These are phyloP conservation scores for Mola mola DNA, from an alignment of 2,113 vertebrate genomes.

Conservation along the genomic window DNA sequence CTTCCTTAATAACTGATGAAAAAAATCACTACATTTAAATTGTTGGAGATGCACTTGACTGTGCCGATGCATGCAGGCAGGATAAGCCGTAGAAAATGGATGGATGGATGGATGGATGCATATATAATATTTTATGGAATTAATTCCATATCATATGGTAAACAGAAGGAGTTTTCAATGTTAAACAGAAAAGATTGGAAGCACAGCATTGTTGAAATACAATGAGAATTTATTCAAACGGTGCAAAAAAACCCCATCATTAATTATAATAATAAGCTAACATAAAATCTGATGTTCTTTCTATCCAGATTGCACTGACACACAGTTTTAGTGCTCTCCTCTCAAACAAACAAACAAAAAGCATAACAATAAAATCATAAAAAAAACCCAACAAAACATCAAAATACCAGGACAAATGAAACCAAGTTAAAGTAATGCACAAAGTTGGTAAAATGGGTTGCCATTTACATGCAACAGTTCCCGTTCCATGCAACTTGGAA, in stretches of 20 bases:
- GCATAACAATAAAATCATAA: conserved; percentile 37
- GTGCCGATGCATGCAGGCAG: no score
- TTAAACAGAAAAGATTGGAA: conserved; percentile 26
- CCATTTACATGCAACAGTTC: conserved; percentile 79
- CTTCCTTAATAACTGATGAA: no score
- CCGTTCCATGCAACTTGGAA: conserved; percentile 76
- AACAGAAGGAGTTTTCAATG: no score
- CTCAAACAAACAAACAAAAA: conserved; percentile 39
- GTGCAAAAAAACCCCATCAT: conserved; percentile 83
- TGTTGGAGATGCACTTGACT: no score
- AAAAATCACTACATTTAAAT: no score
- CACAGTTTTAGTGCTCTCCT: conserved; percentile 69
- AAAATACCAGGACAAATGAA: conserved; percentile 59
- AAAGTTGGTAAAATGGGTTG: conserved; percentile 65
- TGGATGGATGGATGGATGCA: no score
- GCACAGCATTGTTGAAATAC: conserved; percentile 74
- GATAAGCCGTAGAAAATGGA: no score
- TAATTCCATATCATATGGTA: no score
- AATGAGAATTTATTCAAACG: conserved; percentile 86
- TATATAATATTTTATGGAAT: no score
- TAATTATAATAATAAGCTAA: conserved; percentile 68
- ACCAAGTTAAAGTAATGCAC: conserved; percentile 70
- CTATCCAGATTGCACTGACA: conserved; percentile 79
- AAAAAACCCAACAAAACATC: conserved; percentile 42
- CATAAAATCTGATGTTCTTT: conserved; percentile 80